These are phyloP conservation scores for Zaprionus bogoriensis DNA, from an alignment of 2,888 invertebrate species.

Conservation along the genomic window DNA sequence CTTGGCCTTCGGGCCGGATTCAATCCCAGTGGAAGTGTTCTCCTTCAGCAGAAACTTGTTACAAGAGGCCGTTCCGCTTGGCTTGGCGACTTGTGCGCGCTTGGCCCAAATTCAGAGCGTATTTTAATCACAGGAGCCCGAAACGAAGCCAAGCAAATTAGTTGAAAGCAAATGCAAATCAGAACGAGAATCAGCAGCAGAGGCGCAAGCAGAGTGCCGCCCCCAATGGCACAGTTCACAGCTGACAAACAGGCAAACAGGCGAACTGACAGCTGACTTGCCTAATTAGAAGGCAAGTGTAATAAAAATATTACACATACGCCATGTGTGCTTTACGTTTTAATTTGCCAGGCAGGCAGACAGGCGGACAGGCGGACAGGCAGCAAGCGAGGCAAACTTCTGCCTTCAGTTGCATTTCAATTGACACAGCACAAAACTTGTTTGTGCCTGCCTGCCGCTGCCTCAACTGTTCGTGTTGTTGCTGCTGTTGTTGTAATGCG, in stretches of 20 bases:
- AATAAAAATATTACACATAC: slow-evolving; percentile 78
- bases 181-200: slow-evolving; percentile 1
- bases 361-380: slow-evolving; percentile 1
- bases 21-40: slow-evolving; percentile 10
- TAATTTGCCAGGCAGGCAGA: slow-evolving; percentile 53
- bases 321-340: slow-evolving; percentile 67
- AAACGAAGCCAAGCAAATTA: slow-evolving; percentile 64
- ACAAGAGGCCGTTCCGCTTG: slow-evolving; percentile 17
- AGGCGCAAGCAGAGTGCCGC: too few relatives aligned
- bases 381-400: slow-evolving; percentile 14
- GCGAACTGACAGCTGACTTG: slow-evolving; percentile 57
- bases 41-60: background rate
- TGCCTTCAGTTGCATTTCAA: slow-evolving; percentile 66
- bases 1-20: background rate
- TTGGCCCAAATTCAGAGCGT: slow-evolving; percentile 66
- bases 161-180: slow-evolving; percentile 67
- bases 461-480: slow-evolving; percentile 23
- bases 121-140: slow-evolving; percentile 60
- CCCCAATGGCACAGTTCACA: slow-evolving; percentile 52
- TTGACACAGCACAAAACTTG: slow-evolving; percentile 58
- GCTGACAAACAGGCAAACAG: slow-evolving; percentile 52
- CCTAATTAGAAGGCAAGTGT: slow-evolving; percentile 75
- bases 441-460: too few relatives aligned
- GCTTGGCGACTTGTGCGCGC: slow-evolving; percentile 25
- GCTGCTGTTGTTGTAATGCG: slow-evolving; percentile 69